Conservation (phyloP, 2,113 vertebrate species). For the Chlamydotis undulata region DNA sequence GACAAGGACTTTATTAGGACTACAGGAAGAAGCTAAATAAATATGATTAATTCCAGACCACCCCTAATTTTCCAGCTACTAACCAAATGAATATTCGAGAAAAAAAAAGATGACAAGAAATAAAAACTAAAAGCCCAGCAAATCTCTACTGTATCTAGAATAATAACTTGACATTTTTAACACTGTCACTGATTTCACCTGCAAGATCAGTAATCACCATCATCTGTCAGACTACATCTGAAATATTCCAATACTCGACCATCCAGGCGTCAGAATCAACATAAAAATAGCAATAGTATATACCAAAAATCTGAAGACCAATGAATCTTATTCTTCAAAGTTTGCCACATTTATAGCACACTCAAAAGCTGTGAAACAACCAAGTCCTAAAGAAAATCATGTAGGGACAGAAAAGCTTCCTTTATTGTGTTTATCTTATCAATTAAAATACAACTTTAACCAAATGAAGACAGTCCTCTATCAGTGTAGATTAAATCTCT, state of each 20-base stretch:
- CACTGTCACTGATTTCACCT: not conserved
- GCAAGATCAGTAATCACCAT: not conserved
- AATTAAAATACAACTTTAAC: not conserved
- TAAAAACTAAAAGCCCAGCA: not conserved
- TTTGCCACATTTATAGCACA: not conserved
- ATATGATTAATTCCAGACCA: not conserved
- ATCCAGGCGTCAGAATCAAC: not conserved
- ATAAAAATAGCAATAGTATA: not conserved
- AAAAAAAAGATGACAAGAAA: not conserved
- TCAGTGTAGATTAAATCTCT: not conserved
- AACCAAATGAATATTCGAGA: not conserved
- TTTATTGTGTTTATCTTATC: not conserved
- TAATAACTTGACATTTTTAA: not conserved
- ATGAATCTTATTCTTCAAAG: not conserved
- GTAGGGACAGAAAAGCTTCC: not conserved
- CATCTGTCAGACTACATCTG: not conserved
- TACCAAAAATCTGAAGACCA: not conserved
- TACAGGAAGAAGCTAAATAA: not conserved
- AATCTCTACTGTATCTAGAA: not conserved
- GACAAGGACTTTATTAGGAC: not conserved
- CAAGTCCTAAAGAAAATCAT: not conserved
- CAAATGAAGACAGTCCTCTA: not conserved
- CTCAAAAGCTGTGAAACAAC: not conserved
- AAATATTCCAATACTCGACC: not conserved
- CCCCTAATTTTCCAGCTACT: not conserved